phyloP scores from a whole-genome alignment of 2,113 vertebrate genomes.

The Camelus bactrianus region DNA sequence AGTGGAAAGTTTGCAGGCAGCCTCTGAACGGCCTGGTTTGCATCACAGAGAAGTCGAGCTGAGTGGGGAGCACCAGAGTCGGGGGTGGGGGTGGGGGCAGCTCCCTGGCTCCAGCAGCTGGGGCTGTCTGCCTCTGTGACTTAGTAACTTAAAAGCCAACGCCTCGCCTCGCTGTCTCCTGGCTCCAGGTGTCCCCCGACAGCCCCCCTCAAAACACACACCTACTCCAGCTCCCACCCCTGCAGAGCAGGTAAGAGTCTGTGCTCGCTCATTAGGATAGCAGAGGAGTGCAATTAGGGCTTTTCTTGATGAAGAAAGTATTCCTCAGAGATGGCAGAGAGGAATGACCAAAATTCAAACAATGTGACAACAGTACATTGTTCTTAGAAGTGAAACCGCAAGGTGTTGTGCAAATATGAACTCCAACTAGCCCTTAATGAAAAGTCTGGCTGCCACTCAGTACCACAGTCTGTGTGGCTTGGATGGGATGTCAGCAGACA shows the following conservation, averaged over 20 bases:
- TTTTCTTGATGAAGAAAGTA: neutral
- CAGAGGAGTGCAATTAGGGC: neutral
- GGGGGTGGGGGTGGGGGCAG: neutral
- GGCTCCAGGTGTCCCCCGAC: neutral
- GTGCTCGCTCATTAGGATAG: neutral
- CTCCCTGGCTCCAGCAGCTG: neutral
- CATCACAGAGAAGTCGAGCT: neutral
- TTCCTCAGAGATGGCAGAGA: neutral
- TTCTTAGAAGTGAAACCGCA: neutral
- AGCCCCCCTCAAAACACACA: accelerated
- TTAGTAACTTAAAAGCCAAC: neutral
- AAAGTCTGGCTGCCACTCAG: neutral
- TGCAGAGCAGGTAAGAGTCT: too few species aligned
- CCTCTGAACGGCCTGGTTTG: neutral
- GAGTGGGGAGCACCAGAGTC: neutral
- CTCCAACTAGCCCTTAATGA: neutral
- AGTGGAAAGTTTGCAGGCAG: constrained; percentile 70
- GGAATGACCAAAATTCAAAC: neutral
- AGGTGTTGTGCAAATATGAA: neutral
- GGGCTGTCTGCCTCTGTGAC: neutral
- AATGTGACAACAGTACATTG: neutral
- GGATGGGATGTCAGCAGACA: neutral
- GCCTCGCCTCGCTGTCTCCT: neutral
- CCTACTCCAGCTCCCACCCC: neutral
- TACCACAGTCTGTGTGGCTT: too few species aligned